Evolutionary conservation across 2,888 invertebrate species (phyloP).

Genomic region (Mechanitis mazaeus): DNA sequence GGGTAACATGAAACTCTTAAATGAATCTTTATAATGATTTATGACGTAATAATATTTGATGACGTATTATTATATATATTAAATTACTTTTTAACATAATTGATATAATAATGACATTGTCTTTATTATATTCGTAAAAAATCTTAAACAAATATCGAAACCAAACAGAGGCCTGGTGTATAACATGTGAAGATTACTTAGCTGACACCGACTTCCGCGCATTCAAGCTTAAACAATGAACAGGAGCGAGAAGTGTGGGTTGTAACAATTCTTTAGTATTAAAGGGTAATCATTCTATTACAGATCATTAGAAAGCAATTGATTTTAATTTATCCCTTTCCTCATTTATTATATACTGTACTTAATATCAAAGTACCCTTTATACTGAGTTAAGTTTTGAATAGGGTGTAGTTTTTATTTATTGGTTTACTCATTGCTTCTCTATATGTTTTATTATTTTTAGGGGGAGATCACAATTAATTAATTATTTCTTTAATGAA

Average conservation of each 20-base stretch:
- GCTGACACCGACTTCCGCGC: constrained; percentile 18
- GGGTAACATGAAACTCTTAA: too few relatives aligned
- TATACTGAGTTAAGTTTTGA: too few relatives aligned
- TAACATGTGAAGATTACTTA: constrained; percentile 16
- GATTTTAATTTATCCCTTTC: constrained; percentile 28
- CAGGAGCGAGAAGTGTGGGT: constrained; percentile 26
- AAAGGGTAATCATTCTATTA: constrained; percentile 31
- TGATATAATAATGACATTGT: too few relatives aligned
- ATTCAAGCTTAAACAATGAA: constrained; percentile 23
- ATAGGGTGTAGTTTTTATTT: too few relatives aligned
- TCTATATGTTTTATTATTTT: too few relatives aligned
- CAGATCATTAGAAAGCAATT: constrained; percentile 31
- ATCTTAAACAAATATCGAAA: constrained; percentile 2
- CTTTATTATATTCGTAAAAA: not conserved
- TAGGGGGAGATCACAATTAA: too few relatives aligned
- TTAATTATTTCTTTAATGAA: too few relatives aligned
- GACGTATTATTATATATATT: too few relatives aligned
- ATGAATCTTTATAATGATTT: too few relatives aligned
- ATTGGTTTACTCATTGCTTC: too few relatives aligned
- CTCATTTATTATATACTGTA: constrained; percentile 9
- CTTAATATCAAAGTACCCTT: not conserved
- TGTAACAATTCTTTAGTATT: constrained; percentile 24
- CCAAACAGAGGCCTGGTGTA: not conserved
- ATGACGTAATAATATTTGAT: too few relatives aligned
- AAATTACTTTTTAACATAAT: too few relatives aligned